These are phyloP conservation scores for Phrynosoma platyrhinos DNA, from an alignment of 2,113 vertebrate species.

Conservation along the genomic window DNA sequence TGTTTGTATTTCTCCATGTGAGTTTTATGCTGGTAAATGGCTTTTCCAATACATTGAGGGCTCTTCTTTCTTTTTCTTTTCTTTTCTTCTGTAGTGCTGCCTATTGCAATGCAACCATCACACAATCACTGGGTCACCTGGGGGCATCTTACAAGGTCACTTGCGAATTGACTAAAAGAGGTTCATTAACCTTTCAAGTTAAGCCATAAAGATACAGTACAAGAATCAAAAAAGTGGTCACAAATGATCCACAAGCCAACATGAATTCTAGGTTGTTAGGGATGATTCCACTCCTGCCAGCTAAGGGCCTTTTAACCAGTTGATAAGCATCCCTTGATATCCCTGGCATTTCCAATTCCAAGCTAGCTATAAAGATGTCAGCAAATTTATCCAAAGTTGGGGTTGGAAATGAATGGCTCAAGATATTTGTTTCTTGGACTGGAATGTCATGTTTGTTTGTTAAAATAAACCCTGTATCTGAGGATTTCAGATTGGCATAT, in stretches of 20 bases:
- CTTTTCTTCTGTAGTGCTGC: slow-evolving; percentile 36
- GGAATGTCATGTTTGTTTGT: no score
- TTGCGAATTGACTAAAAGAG: slow-evolving; percentile 39
- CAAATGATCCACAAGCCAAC: slow-evolving; percentile 10
- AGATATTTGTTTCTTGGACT: no score
- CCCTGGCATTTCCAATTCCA: no score
- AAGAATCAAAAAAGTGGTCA: slow-evolving; percentile 3
- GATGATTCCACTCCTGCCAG: background rate
- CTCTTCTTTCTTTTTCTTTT: no score
- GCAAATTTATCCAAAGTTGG: background rate
- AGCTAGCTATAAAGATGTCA: background rate
- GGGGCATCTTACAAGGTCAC: slow-evolving; percentile 55
- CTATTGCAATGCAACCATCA: slow-evolving; percentile 31
- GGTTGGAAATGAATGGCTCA: background rate
- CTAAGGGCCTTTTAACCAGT: background rate
- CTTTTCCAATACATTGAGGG: slow-evolving; percentile 55
- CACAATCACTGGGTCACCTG: background rate
- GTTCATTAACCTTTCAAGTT: slow-evolving; percentile 41
- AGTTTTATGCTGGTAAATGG: slow-evolving; percentile 54
- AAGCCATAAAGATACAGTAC: slow-evolving; percentile 27
- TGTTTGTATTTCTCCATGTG: slow-evolving; percentile 63
- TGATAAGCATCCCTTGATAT: background rate
- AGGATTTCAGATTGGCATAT: no score
- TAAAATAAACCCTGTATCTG: no score
- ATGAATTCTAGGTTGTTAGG: background rate